A percentile compares a stretch with the other conserved stretches of the same genome.
Conservation (phyloP, 1,140 invertebrate species). For the Papilio dardanus region DNA sequence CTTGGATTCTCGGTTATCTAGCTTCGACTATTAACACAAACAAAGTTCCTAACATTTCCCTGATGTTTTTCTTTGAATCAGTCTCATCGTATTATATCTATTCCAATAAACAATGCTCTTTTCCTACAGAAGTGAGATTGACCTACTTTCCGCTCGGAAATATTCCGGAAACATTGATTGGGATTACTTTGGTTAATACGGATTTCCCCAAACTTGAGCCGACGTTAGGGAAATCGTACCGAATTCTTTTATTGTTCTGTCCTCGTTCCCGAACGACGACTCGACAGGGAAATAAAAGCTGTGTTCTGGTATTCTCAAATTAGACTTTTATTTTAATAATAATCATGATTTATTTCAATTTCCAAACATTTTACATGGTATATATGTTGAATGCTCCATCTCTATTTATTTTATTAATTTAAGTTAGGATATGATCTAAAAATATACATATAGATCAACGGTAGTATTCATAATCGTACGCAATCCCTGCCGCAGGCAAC, state of each 20-base stretch:
- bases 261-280: not conserved
- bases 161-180: slow-evolving; percentile 15
- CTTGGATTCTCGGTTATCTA: too few relatives aligned
- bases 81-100: not conserved
- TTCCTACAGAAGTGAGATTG: not conserved
- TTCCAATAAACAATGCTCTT: not conserved
- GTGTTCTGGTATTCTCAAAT: not conserved
- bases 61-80: not conserved
- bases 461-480: not conserved
- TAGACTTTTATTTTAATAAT: not conserved
- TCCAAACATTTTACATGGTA: too few relatives aligned
- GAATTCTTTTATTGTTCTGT: slow-evolving; percentile 15
- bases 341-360: not conserved
- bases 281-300: not conserved
- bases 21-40: too few relatives aligned
- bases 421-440: not conserved
- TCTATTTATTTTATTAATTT: not conserved
- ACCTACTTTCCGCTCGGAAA: slow-evolving; percentile 11
- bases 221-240: not conserved
- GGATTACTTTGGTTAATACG: slow-evolving; percentile 15
- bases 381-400: not conserved
- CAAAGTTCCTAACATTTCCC: not conserved
- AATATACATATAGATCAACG: not conserved
- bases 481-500: not conserved
- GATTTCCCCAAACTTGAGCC: not conserved